These are phyloP conservation scores for Microtus montanus DNA, from an alignment of 2,113 vertebrate genomes.

Conservation along the genomic window DNA sequence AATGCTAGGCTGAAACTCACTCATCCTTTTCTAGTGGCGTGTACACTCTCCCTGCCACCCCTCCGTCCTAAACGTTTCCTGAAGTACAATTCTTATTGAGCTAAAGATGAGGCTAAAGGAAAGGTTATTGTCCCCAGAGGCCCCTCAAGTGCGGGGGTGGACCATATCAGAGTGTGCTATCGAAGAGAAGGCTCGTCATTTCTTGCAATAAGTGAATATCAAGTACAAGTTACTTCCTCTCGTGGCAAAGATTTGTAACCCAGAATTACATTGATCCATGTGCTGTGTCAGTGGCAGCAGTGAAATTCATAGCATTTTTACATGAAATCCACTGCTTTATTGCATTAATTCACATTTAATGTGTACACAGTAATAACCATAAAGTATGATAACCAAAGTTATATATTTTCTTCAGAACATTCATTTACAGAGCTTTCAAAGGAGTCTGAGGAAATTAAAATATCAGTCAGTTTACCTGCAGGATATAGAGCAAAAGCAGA, in stretches of 20 bases:
- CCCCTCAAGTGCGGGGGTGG: constrained; percentile 63
- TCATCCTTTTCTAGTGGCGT: background rate
- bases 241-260: constrained; percentile 84
- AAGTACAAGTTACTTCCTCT: constrained; percentile 77
- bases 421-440: constrained; percentile 87
- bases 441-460: constrained; percentile 86
- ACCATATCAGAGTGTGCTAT: constrained; percentile 38
- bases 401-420: constrained; percentile 88
- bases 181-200: constrained; percentile 76
- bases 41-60: constrained; percentile 48
- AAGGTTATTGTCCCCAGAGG: constrained; percentile 74
- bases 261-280: constrained; percentile 88
- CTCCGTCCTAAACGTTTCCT: constrained; percentile 63
- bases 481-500: constrained; percentile 81
- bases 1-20: background rate
- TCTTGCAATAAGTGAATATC: constrained; percentile 80
- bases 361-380: constrained; percentile 89
- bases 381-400: constrained; percentile 87
- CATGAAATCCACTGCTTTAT: constrained; percentile 89
- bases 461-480: constrained; percentile 87
- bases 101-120: constrained; percentile 71
- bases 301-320: constrained; percentile 89
- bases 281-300: constrained; percentile 84
- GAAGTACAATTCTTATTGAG: constrained; percentile 71
- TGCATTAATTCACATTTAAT: constrained; percentile 91